Base-by-base conservation (phyloP, 1,140 invertebrate species). In the Ostrea denselamellosa region DNA sequence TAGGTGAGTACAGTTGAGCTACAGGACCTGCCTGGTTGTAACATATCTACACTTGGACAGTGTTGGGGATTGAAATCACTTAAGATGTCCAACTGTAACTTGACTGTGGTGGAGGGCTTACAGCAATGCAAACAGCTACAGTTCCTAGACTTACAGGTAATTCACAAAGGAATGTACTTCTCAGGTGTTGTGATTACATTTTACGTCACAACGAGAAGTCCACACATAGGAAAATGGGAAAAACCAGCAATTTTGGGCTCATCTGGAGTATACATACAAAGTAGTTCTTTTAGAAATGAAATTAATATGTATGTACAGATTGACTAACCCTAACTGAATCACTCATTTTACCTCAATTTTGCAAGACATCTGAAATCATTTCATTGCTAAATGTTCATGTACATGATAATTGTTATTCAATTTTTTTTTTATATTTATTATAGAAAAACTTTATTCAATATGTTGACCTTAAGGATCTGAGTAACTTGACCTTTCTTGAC, bases 1-100 rank as follows among this genome's bases (percentile, higher is more conserved):
- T 87, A 94, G 93, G 93, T 94, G 68, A 93, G 92, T 3, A 93
- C 92, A 34, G 92, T 94, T 12, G 87, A 92, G 84, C 83, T 94
- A 56, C 68, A 83, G 10, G 92, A 94, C 81, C 87, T 94, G 5
- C 93, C 93, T 52, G 94, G 93, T 25, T 92, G 90, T 86, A 91
- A 87, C 77, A 83, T 94, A 83, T 88, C 90, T 68, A 91, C 93
- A 10, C 89, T 94, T 14, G 88, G 90, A 83, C 91, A 92, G 71
- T 94, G 94, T 87, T 90, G 89, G 85, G 90, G 92, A 14, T 91
- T 94, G 0, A 90, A 90, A 68, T 92, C 89, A 81, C 88, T 94
- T 0, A 91, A 91, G 51, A 86, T 94, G 88, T 91, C 87, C 12
- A 90, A 90, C 65, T 93, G 93, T 92, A 90, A 91, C 28, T 62